phyloP scores from a whole-genome alignment of 64 coral and sea anemone species.

The Dendrophyllia cribrosa region DNA sequence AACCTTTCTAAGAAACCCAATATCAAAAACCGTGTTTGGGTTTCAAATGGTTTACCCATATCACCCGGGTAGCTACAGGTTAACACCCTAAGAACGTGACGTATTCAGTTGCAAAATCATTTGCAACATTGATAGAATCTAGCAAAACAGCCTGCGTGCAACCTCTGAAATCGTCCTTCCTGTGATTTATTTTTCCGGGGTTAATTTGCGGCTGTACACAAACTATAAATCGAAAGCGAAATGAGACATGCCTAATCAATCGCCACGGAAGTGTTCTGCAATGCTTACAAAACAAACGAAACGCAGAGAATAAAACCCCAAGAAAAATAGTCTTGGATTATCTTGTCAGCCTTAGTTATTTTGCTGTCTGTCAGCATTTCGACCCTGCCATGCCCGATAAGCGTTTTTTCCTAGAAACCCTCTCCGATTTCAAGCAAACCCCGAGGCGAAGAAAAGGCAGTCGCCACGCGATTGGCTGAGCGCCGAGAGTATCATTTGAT shows the following conservation, averaged over 20 bases:
- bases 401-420: not conserved
- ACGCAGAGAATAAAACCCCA: not conserved
- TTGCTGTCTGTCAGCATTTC: conserved; percentile 26
- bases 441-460: conserved; percentile 7
- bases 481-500: conserved; percentile 7
- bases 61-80: not conserved
- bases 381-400: conserved; percentile 9
- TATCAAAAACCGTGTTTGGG: not conserved
- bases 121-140: not conserved
- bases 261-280: not conserved
- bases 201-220: not conserved
- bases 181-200: not conserved
- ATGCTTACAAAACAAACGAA: not conserved
- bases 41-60: not conserved
- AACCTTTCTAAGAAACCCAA: conserved; percentile 17
- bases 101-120: not conserved
- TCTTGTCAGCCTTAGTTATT: not conserved
- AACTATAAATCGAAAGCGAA: not conserved
- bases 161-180: not conserved
- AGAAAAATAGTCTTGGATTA: not conserved
- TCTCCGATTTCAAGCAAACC: conserved; percentile 30
- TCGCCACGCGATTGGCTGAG: conserved; percentile 6
- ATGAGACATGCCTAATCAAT: not conserved
- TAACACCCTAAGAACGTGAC: not conserved
- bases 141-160: not conserved